phyloP scores from a whole-genome alignment of 2,797 vertebrate species.

The Mico argentatus region DNA sequence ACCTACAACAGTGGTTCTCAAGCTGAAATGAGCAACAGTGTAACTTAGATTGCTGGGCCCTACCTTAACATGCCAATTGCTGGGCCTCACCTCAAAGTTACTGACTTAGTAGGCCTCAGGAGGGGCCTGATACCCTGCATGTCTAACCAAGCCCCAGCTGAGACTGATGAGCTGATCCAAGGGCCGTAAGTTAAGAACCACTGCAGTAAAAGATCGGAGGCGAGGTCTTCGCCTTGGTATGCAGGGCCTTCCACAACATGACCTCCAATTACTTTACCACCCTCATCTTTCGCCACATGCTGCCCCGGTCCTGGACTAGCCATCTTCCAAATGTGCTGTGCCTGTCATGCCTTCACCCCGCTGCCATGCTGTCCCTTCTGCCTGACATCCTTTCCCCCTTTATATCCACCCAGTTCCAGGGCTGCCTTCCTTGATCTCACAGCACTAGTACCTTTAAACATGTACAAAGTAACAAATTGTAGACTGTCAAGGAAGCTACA shows the following conservation, averaged over 20 bases:
- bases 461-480: background rate
- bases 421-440: background rate
- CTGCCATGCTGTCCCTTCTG: fast-evolving
- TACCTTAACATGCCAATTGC: background rate
- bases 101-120: background rate
- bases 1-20: background rate
- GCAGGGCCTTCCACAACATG: background rate
- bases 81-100: background rate
- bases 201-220: background rate
- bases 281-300: fast-evolving
- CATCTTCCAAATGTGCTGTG: fast-evolving
- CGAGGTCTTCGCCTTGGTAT: background rate
- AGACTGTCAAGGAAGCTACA: fast-evolving
- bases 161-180: too few relatives aligned
- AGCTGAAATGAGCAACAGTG: background rate
- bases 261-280: fast-evolving
- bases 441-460: background rate
- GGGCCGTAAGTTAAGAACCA: background rate
- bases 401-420: background rate
- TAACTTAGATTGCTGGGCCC: background rate
- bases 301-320: background rate
- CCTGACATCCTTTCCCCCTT: background rate
- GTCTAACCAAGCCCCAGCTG: background rate
- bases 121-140: background rate
- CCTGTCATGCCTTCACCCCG: background rate